A percentile compares a stretch with the other conserved stretches of the same genome.
Evolutionary conservation across 2,113 vertebrate species (phyloP).

Genomic region (Tricholaema leucomelas): DNA sequence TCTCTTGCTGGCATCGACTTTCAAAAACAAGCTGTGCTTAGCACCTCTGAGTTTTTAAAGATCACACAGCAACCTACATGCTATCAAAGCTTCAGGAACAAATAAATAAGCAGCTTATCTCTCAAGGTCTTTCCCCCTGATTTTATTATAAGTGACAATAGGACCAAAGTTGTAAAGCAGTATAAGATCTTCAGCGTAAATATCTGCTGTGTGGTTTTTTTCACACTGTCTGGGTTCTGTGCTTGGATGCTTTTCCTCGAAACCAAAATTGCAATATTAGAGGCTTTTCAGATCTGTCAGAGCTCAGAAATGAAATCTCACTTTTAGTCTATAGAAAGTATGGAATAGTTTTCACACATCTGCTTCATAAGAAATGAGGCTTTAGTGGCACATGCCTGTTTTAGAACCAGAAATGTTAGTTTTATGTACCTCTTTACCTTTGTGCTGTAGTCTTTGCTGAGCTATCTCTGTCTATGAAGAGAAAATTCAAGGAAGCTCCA

Average conservation of each 20-base stretch:
- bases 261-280: neutral
- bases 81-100: slow-evolving; percentile 68
- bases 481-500: slow-evolving; percentile 5
- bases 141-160: slow-evolving; percentile 69
- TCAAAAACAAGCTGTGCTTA: slow-evolving; percentile 71
- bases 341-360: slow-evolving; percentile 25
- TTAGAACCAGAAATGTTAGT: neutral
- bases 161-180: slow-evolving; percentile 49
- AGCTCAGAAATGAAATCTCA: slow-evolving; percentile 42
- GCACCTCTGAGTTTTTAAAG: slow-evolving; percentile 68
- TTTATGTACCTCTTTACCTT: neutral
- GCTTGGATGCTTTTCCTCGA: neutral
- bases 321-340: slow-evolving; percentile 20
- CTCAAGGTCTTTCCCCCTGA: slow-evolving; percentile 67
- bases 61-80: slow-evolving; percentile 62
- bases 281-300: neutral
- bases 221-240: slow-evolving; percentile 33
- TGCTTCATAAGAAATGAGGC: slow-evolving; percentile 11
- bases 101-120: slow-evolving; percentile 71
- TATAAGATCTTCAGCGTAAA: slow-evolving; percentile 36
- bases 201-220: slow-evolving; percentile 46
- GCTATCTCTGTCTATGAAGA: neutral
- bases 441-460: neutral
- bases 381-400: neutral
- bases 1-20: slow-evolving; percentile 67